Evolutionary conservation across 2,797 vertebrate genomes (phyloP), one percentile per base, ranked within the genome.

Genomic region (Oreochromis mossambicus): DNA sequence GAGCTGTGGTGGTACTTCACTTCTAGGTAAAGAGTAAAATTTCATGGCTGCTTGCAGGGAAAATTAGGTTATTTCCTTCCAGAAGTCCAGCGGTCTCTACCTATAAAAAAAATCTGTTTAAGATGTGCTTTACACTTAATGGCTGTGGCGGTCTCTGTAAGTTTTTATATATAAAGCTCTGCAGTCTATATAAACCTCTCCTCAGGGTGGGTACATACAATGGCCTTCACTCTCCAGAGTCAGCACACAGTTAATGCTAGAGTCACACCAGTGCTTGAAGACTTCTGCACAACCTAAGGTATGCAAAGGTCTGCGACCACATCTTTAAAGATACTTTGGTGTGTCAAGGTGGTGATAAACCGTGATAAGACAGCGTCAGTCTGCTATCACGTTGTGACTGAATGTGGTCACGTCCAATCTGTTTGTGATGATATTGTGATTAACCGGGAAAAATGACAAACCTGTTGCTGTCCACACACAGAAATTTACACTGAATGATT

Each of bases 351-450:
- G 36, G 36, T 9, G 63, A 41, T 6, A 68, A 68, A 41, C 1
- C 14, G n/a, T 24, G 63, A 41, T 66, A 66, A 24, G 63, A 21
- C n/a, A 21, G 63, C 13, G 6, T 43, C 12, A 1, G 36, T 15
- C n/a, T 68, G 63, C 0, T 0, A 14, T 68, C 63, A 24, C 1
- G 1, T 68, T 68, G 36, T 41, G 36, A 41, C n/a, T 68, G 0
- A 0, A 68, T 68, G 63, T 41, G 36, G 63, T 68, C 0, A 41
- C 0, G 0, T 68, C 36, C 63, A 68, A 24, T 68, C 63, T 68
- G 63, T 24, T 68, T 41, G 36, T 41, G 36, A 66, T 1, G 12
- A 41, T 66, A 66, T 14, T 38, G 36, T 24, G 36, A 68, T 68
- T 24, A 41, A 43, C 36, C 0, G 0, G n/a, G n/a, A 9, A 43